phyloP scores from a whole-genome alignment of 2,888 invertebrate species.

The Neoascia interrupta region DNA sequence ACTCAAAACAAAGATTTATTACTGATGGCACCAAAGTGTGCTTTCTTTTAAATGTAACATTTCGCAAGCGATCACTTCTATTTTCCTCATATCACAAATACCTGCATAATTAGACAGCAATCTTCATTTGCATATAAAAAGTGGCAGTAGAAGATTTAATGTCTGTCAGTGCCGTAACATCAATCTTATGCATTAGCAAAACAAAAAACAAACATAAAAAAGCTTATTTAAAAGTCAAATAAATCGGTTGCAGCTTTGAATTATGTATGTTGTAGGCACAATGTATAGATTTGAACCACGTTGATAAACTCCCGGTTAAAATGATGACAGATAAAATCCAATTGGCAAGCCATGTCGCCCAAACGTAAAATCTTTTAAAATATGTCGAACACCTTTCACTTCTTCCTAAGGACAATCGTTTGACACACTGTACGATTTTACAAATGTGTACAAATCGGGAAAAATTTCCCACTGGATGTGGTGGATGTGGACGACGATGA shows the following conservation, averaged over 20 bases:
- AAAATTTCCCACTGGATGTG: conserved; percentile 47
- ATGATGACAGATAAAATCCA: too few relatives aligned
- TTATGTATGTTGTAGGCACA: too few relatives aligned
- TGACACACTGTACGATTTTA: conserved; percentile 50
- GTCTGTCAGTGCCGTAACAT: background rate
- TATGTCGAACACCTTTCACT: background rate
- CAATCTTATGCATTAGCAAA: background rate
- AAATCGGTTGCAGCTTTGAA: background rate
- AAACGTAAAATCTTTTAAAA: background rate
- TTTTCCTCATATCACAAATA: too few relatives aligned
- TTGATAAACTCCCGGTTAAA: too few relatives aligned
- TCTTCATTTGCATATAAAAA: too few relatives aligned
- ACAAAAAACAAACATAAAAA: background rate
- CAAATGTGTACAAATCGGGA: conserved; percentile 37
- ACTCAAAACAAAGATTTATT: too few relatives aligned
- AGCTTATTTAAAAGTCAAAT: background rate
- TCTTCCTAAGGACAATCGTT: background rate
- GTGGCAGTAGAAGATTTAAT: background rate
- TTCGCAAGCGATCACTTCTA: too few relatives aligned
- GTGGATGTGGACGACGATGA: conserved; percentile 16
- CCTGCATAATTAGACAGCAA: too few relatives aligned
- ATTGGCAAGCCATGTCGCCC: background rate
- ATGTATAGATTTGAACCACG: too few relatives aligned
- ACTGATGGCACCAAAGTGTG: too few relatives aligned
- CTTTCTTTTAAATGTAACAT: too few relatives aligned